These are phyloP conservation scores for Molossus molossus DNA, from an alignment of 2,797 vertebrate genomes.

Conservation along the genomic window DNA sequence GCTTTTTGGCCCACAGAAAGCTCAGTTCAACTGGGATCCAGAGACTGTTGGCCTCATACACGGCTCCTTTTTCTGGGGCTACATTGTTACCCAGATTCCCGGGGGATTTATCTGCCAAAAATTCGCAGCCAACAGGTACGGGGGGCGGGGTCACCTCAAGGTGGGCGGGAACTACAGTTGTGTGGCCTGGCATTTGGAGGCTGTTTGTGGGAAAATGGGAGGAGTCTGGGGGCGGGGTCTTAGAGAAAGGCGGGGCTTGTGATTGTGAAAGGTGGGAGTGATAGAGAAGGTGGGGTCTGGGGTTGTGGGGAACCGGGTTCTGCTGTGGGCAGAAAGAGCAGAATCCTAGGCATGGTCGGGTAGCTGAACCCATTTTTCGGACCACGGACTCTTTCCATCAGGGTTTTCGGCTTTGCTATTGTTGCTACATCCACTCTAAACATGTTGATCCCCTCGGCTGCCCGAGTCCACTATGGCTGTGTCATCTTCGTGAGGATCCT, in stretches of 20 bases:
- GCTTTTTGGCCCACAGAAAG: slow-evolving; percentile 89
- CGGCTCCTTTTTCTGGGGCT: slow-evolving; percentile 98
- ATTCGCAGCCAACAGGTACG: slow-evolving; percentile 96
- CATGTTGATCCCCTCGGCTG: slow-evolving; percentile 96
- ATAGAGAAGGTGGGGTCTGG: not conserved
- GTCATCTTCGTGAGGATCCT: slow-evolving; percentile 96
- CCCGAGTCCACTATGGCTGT: slow-evolving; percentile 95
- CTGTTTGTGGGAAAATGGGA: not conserved
- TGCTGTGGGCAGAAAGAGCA: not conserved
- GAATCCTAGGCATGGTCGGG: not conserved
- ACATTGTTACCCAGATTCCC: slow-evolving; percentile 97
- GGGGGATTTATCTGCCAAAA: slow-evolving; percentile 97
- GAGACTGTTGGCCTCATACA: slow-evolving; percentile 98
- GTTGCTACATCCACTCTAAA: slow-evolving; percentile 96
- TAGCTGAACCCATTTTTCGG: not conserved
- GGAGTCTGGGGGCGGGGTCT: not conserved
- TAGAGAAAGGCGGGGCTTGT: not conserved
- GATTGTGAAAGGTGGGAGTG: not conserved
- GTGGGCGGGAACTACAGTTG: not conserved
- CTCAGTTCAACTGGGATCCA: slow-evolving; percentile 97
- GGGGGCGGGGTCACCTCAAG: not conserved
- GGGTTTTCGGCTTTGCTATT: slow-evolving; percentile 97
- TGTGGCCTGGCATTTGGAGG: not conserved
- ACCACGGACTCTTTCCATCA: slow-evolving; percentile 78
- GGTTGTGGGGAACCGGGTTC: not conserved